Base-by-base conservation (phyloP, 1,140 invertebrate genomes). In the Drosophila oshimai region DNA sequence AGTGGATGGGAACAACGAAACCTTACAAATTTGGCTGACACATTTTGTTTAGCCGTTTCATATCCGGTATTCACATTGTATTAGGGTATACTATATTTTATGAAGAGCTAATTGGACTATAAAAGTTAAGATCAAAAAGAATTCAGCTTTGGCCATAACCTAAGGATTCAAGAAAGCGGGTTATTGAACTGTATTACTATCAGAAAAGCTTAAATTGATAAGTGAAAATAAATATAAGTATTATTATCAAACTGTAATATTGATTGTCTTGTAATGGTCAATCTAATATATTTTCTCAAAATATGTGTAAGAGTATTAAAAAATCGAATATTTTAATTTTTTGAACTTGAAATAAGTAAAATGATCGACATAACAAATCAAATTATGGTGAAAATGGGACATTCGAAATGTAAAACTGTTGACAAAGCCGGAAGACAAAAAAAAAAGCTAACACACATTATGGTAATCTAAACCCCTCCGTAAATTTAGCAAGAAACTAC, bases 401-500 rank as follows among this genome's bases (percentile, higher is more conserved):
- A 42, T 49, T 24, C 42, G 29, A 71, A 60, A 49, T 71, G 54
- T 42, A 49, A 71, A 71, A 50, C 13, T 33, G 67, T 36, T 49
- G 54, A 50, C 54, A n/a, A 22, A 60, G 33, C 64, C 45, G 36
- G 37, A 49, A 71, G 53, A 49, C 51, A 49, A 31, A 46, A 37
- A 24, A 24, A 44, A 9, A 26, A 28, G 28, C 41, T 45, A 36
- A 45, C 62, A 44, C 29, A 67, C 45, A 54, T 54, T 42, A 28
- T 33, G 44, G 68, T 39, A 71, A 71, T 42, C 53, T 4, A 31
- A 62, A 13, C 15, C 37, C 39, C 15, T 10, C 58, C 68, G 54
- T 67, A 69, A 46, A 57, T 69, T 57, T 69, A 1, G 44, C 67
- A 45, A 60, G 51, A 60, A 39, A 45, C 45, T 47, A 31, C 42